Conservation (phyloP, 2,797 vertebrate genomes). For the Acomys russatus region DNA sequence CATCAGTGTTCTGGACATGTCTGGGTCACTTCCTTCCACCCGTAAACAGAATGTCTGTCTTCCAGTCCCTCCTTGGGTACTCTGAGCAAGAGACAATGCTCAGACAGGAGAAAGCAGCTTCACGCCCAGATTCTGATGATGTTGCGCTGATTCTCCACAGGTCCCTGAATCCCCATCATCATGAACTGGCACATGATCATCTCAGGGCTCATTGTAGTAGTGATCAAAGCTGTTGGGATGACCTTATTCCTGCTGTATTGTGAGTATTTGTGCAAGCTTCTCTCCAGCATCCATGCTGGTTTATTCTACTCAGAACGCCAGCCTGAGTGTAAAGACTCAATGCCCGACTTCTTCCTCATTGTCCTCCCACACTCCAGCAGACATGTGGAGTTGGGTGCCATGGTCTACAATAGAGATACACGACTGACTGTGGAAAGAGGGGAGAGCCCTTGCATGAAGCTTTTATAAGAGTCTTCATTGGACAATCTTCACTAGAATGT, state of each 20-base stretch:
- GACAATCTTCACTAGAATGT: slow-evolving; percentile 14
- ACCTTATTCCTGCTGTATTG: slow-evolving; percentile 80
- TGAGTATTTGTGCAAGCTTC: slow-evolving; percentile 69
- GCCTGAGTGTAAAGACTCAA: background rate
- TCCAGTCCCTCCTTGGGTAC: background rate
- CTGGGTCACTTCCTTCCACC: background rate
- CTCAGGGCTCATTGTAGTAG: slow-evolving; percentile 65
- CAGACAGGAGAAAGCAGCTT: background rate
- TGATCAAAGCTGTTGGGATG: slow-evolving; percentile 72
- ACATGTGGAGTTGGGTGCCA: background rate
- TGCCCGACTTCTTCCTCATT: background rate
- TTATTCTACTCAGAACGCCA: background rate
- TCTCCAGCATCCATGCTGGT: background rate
- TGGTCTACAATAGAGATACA: background rate
- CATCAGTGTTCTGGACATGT: background rate
- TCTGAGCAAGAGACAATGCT: background rate
- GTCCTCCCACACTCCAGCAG: background rate
- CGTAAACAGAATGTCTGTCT: background rate
- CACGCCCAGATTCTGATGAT: background rate
- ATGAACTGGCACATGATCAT: slow-evolving; percentile 81
- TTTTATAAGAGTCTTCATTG: background rate
- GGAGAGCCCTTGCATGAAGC: background rate
- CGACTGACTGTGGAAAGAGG: background rate
- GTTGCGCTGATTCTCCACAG: slow-evolving; percentile 47
- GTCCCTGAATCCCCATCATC: background rate